These are phyloP conservation scores for Nephotettix cincticeps DNA, from an alignment of 1,140 invertebrate genomes.

Conservation along the genomic window DNA sequence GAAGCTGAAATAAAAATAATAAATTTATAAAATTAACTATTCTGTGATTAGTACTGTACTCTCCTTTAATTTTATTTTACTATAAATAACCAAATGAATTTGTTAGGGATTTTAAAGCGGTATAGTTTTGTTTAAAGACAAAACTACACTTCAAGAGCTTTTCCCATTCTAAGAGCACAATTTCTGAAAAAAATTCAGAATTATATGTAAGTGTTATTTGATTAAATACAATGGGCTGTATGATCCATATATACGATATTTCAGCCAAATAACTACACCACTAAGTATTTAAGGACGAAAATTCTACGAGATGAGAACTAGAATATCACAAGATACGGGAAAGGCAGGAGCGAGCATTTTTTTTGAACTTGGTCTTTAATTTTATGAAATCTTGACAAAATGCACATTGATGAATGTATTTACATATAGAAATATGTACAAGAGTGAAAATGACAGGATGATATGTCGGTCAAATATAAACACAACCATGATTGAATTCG, in stretches of 20 bases:
- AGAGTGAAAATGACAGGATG: no score
- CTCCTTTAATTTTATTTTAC: no score
- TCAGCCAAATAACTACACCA: not conserved
- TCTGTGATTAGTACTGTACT: no score
- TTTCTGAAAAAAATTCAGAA: not conserved
- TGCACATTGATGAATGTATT: not conserved
- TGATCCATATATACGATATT: no score
- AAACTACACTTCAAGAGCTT: not conserved
- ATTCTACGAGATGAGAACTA: not conserved
- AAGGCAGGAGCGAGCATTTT: not conserved
- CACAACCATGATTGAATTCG: not conserved
- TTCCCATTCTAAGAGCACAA: not conserved
- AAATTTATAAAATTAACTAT: no score
- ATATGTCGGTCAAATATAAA: not conserved
- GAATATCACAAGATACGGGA: slow-evolving; percentile 23
- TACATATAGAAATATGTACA: not conserved
- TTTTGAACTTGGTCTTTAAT: slow-evolving; percentile 5
- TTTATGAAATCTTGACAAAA: not conserved
- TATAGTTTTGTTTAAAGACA: no score
- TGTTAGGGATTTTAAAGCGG: no score
- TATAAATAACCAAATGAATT: no score
- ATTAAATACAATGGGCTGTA: not conserved
- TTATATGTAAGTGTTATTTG: not conserved
- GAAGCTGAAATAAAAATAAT: no score
- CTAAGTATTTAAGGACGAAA: not conserved